These are phyloP conservation scores for Vultur gryphus DNA, from an alignment of 2,797 vertebrate species.

Conservation along the genomic window DNA sequence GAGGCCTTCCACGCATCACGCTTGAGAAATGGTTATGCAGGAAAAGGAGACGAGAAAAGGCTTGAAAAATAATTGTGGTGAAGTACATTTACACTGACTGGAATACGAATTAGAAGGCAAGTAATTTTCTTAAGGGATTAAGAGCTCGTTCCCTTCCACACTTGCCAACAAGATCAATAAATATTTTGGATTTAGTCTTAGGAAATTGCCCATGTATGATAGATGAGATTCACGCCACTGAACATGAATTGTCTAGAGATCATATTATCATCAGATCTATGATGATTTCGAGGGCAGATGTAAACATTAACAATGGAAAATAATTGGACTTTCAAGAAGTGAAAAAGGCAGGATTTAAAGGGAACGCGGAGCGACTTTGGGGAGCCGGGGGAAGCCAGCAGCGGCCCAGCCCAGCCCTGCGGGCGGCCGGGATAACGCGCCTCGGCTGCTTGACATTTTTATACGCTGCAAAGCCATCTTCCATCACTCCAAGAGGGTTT, in stretches of 20 bases:
- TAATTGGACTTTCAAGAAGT: neutral
- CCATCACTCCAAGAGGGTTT: neutral
- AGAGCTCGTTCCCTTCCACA: neutral
- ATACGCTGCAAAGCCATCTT: neutral
- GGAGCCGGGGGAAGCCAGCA: neutral
- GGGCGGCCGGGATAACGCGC: rapidly evolving
- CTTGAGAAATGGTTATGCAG: conserved; percentile 31
- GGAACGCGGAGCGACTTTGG: neutral
- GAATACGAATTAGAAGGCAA: conserved; percentile 61
- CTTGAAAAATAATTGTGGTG: conserved; percentile 37
- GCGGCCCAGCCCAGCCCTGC: rapidly evolving
- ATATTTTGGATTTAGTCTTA: conserved; percentile 52
- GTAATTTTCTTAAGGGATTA: conserved; percentile 54
- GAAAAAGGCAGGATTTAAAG: neutral
- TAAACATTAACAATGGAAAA: conserved; percentile 16
- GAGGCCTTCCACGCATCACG: neutral
- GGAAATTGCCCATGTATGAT: conserved; percentile 43
- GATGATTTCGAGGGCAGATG: neutral
- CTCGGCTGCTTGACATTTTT: conserved; percentile 15
- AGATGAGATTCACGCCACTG: neutral
- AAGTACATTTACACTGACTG: conserved; percentile 28
- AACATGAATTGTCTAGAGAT: conserved; percentile 26
- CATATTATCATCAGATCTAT: conserved; percentile 27
- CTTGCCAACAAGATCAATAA: conserved; percentile 54
- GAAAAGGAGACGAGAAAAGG: conserved; percentile 3